Percentiles rank a stretch among this genome's conserved stretches.
Conservation (phyloP, 2,113 vertebrate species). For the Catharus fuscescens region DNA sequence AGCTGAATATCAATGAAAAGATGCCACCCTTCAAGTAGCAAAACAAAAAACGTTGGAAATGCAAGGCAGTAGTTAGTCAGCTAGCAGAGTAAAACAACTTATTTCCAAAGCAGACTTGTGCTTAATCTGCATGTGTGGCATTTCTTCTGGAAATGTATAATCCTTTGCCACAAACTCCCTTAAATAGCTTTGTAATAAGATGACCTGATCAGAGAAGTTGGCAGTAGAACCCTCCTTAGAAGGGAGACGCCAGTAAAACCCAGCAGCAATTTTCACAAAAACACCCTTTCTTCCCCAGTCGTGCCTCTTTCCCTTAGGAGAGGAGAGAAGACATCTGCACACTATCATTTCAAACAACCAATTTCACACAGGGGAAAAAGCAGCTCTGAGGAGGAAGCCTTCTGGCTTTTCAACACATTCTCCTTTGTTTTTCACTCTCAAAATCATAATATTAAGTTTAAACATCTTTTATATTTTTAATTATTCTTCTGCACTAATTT, state of each 20-base stretch:
- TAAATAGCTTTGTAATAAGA: neutral
- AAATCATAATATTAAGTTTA: neutral
- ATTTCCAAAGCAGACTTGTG: neutral
- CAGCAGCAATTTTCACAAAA: neutral
- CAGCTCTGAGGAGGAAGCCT: neutral
- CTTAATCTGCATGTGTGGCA: neutral
- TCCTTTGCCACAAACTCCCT: neutral
- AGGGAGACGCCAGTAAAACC: neutral
- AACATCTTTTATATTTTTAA: neutral
- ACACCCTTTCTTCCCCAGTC: neutral
- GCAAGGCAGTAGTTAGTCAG: neutral
- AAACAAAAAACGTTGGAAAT: neutral
- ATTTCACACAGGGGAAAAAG: neutral
- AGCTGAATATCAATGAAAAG: neutral
- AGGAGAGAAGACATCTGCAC: neutral
- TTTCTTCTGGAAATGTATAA: neutral
- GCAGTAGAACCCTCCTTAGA: neutral
- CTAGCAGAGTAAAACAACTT: neutral
- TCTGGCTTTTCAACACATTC: neutral
- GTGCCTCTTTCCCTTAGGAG: neutral
- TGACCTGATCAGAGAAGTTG: neutral
- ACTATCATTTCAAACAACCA: neutral
- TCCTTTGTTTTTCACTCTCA: conserved; percentile 43
- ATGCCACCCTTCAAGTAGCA: neutral
- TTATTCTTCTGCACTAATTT: neutral